Conservation (phyloP, 2,888 invertebrate genomes). For the Amitus sp. region DNA sequence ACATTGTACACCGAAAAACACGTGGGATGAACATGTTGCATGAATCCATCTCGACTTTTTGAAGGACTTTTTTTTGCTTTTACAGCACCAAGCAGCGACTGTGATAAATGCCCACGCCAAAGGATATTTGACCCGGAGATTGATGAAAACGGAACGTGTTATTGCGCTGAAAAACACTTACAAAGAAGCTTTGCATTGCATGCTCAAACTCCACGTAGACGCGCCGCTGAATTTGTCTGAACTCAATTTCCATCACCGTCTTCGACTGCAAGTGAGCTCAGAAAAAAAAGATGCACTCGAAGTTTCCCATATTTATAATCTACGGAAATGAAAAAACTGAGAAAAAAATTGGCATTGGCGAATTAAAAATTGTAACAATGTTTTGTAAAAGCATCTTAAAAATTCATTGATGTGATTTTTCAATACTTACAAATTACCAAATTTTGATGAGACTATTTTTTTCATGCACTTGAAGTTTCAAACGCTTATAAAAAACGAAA, state of each 20-base stretch:
- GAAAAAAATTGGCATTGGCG: background rate
- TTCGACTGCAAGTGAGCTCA: slow-evolving; percentile 77
- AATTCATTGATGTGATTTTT: too few relatives aligned
- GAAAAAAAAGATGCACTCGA: too few relatives aligned
- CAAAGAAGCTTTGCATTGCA: slow-evolving; percentile 80
- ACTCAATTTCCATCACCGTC: slow-evolving; percentile 76
- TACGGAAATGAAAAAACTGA: too few relatives aligned
- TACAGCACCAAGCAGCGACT: slow-evolving; percentile 71
- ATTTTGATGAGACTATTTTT: too few relatives aligned
- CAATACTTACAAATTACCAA: too few relatives aligned
- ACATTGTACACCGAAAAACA: slow-evolving; percentile 53
- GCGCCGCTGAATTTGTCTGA: slow-evolving; percentile 68
- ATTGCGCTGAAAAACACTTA: slow-evolving; percentile 83
- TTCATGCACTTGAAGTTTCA: too few relatives aligned
- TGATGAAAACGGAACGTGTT: slow-evolving; percentile 84
- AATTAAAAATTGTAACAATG: background rate
- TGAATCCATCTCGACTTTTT: slow-evolving; percentile 3
- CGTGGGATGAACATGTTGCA: slow-evolving; percentile 44
- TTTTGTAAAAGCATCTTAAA: too few relatives aligned
- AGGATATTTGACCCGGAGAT: slow-evolving; percentile 83
- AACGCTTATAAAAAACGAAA: too few relatives aligned
- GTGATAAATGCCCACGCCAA: slow-evolving; percentile 75
- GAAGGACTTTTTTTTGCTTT: slow-evolving; percentile 5
- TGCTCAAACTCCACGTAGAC: slow-evolving; percentile 77
- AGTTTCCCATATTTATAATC: too few relatives aligned